Percentiles rank a stretch among this genome's conserved stretches.
Evolutionary conservation across 2,888 invertebrate genomes (phyloP).

Genomic region (Diaperis boleti): DNA sequence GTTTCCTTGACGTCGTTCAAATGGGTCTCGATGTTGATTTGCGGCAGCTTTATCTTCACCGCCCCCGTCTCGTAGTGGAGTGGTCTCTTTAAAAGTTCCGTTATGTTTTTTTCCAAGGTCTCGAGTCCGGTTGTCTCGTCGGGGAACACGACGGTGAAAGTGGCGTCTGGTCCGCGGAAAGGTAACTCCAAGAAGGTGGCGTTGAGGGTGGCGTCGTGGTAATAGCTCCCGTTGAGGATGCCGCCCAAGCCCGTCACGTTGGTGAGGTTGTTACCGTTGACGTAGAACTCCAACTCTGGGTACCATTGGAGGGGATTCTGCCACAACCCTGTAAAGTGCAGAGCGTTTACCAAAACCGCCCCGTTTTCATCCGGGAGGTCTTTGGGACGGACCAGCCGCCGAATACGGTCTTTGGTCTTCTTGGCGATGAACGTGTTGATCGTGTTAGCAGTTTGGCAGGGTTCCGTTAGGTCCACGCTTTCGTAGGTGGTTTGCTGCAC

Average conservation of each 20-base stretch:
- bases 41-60: no score
- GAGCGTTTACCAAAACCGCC: conserved; percentile 26
- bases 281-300: background rate
- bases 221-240: background rate
- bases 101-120: background rate
- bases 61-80: no score
- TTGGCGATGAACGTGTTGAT: conserved; percentile 11
- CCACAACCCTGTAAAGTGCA: conserved; percentile 12
- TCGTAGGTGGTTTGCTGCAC: conserved; percentile 54
- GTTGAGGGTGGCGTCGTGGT: background rate
- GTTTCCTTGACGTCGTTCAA: no score
- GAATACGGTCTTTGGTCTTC: conserved; percentile 66
- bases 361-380: background rate
- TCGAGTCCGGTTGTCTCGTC: conserved; percentile 1
- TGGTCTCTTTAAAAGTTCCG: conserved; percentile 11
- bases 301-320: no score
- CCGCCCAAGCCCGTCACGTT: background rate
- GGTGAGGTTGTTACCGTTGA: background rate
- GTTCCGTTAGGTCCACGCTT: conserved; percentile 7
- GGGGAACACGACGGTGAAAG: conserved; percentile 7
- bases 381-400: background rate
- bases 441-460: background rate
- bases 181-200: conserved; percentile 11
- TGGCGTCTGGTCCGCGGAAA: background rate
- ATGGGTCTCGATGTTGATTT: no score